Evolutionary conservation across 2,888 invertebrate genomes (phyloP).

Genomic region (Ectemnius continuus): DNA sequence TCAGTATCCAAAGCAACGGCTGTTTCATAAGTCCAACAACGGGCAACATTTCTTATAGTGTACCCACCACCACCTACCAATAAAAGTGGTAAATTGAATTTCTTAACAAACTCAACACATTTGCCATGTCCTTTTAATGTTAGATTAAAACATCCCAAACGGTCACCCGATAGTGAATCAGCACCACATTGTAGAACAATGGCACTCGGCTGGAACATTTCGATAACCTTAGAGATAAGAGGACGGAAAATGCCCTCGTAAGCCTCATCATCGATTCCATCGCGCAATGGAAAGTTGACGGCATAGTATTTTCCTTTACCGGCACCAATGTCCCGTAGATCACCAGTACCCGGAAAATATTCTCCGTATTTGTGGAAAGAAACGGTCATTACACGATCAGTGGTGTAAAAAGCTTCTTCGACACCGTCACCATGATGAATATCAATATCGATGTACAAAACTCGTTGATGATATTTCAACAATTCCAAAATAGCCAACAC

Average conservation of each 20-base stretch:
- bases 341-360: constrained; percentile 98
- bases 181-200: constrained; percentile 99
- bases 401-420: constrained; percentile 99
- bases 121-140: constrained; percentile 98
- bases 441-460: constrained; percentile 99
- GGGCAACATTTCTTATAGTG: constrained; percentile 98
- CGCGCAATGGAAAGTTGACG: constrained; percentile 97
- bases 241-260: constrained; percentile 98
- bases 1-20: constrained; percentile 97
- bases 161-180: constrained; percentile 94
- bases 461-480: constrained; percentile 97
- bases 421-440: constrained; percentile 99
- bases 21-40: constrained; percentile 99
- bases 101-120: constrained; percentile 98
- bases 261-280: constrained; percentile 99
- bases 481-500: constrained; percentile 98
- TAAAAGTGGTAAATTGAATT: constrained; percentile 96
- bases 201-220: constrained; percentile 98
- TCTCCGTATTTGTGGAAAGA: constrained; percentile 99
- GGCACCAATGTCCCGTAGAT: constrained; percentile 88
- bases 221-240: constrained; percentile 98
- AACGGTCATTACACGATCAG: constrained; percentile 99
- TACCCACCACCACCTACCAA: constrained; percentile 99
- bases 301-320: constrained; percentile 98
- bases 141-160: constrained; percentile 98